Evolutionary conservation across 2,888 invertebrate species (phyloP).

Genomic region (Tachina lurida): DNA sequence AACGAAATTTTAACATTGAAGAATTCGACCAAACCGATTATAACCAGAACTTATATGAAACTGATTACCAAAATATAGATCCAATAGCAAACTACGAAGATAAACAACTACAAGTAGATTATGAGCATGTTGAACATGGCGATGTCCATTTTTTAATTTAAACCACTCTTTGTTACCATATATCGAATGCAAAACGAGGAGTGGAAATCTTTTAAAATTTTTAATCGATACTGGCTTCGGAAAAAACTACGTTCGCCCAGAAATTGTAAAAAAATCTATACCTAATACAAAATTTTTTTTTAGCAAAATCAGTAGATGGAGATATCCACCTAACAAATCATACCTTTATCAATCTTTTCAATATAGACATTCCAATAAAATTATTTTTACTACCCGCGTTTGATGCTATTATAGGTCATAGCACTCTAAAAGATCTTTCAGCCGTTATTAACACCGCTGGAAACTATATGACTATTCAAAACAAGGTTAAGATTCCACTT

Average conservation of each 20-base stretch:
- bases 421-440: too few species aligned
- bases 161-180: constrained; percentile 31
- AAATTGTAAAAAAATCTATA: constrained; percentile 14
- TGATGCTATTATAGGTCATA: constrained; percentile 10
- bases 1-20: constrained; percentile 8
- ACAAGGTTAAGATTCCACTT: not conserved
- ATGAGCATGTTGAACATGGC: not conserved
- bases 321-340: constrained; percentile 15
- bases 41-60: constrained; percentile 12
- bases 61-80: constrained; percentile 14
- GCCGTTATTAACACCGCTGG: too few species aligned
- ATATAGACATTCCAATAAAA: constrained; percentile 11
- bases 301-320: constrained; percentile 28
- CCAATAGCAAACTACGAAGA: constrained; percentile 6
- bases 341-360: constrained; percentile 14
- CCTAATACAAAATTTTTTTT: constrained; percentile 24
- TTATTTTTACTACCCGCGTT: constrained; percentile 13
- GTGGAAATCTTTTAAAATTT: constrained; percentile 23
- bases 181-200: constrained; percentile 31
- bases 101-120: not conserved
- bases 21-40: constrained; percentile 13
- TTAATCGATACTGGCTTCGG: constrained; percentile 41
- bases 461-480: constrained; percentile 7
- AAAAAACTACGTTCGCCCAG: constrained; percentile 24
- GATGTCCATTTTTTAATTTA: too few species aligned